phyloP scores from a whole-genome alignment of 2,888 invertebrate genomes.

The Phragmatobia fuliginosa region DNA sequence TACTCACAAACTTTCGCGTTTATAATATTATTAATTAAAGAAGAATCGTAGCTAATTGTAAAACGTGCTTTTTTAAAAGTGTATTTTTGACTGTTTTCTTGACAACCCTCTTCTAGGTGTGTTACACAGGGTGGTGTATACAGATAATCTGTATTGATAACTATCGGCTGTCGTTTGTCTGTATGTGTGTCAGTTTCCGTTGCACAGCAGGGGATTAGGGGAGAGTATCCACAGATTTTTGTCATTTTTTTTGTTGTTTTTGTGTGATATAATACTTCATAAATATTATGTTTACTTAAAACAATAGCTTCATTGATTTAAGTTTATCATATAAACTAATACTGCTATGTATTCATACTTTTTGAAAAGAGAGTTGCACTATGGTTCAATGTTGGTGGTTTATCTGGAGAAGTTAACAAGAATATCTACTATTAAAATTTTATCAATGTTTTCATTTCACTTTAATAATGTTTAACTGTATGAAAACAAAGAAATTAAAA shows the following conservation, averaged over 20 bases:
- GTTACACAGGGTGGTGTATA: conserved; percentile 56
- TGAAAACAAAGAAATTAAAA: no score
- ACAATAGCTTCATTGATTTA: neutral
- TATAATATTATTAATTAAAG: no score
- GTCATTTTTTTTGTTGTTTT: conserved; percentile 30
- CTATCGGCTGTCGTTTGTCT: conserved; percentile 63
- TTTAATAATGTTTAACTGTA: no score
- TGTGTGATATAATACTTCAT: conserved; percentile 32
- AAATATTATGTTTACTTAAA: conserved; percentile 31
- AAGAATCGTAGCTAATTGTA: no score
- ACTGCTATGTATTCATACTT: no score
- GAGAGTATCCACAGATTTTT: conserved; percentile 49
- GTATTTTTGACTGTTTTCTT: neutral
- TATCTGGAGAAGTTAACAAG: no score
- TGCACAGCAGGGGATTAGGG: conserved; percentile 63
- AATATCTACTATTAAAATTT: no score
- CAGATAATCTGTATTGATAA: conserved; percentile 80
- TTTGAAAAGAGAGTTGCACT: neutral
- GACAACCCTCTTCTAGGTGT: conserved; percentile 43
- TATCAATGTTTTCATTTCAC: no score
- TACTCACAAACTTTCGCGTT: no score
- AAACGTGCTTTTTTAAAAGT: neutral
- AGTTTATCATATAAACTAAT: neutral
- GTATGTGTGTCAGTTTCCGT: conserved; percentile 68
- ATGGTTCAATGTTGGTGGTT: no score